These are phyloP conservation scores for Nothocercus nigrocapillus DNA, from an alignment of 2,113 vertebrate genomes.

Conservation along the genomic window DNA sequence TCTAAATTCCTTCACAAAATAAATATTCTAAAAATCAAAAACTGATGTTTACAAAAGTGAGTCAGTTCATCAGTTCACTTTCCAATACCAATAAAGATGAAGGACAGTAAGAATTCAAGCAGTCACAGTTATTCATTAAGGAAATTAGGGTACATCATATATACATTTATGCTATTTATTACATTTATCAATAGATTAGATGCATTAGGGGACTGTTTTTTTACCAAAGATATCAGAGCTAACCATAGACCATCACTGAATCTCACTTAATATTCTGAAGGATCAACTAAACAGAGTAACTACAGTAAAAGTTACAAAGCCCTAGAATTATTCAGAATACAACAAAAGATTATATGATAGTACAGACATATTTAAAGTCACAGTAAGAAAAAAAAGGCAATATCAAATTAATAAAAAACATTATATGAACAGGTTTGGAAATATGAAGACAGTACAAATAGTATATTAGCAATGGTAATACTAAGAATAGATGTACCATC, in stretches of 20 bases:
- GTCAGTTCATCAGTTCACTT: neutral
- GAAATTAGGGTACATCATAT: neutral
- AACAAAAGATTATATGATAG: neutral
- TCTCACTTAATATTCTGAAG: neutral
- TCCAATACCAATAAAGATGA: neutral
- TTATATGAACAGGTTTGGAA: neutral
- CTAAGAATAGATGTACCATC: neutral
- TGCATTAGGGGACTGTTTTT: neutral
- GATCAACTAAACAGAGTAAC: neutral
- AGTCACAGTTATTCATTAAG: neutral
- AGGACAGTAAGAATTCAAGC: neutral
- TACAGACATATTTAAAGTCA: neutral
- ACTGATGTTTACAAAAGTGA: neutral
- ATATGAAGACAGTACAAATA: neutral
- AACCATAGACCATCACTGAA: neutral
- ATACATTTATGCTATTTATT: neutral
- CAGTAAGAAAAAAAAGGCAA: neutral
- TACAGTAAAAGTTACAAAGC: neutral
- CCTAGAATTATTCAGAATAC: neutral
- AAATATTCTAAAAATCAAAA: constrained; percentile 3
- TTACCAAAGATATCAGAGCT: neutral
- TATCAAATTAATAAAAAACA: neutral
- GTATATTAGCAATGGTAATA: neutral
- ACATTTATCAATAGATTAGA: neutral
- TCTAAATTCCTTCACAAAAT: neutral